Percentiles rank a stretch among this genome's conserved stretches.
Conservation (phyloP, 2,113 vertebrate genomes). For the Argyrosomus japonicus region DNA sequence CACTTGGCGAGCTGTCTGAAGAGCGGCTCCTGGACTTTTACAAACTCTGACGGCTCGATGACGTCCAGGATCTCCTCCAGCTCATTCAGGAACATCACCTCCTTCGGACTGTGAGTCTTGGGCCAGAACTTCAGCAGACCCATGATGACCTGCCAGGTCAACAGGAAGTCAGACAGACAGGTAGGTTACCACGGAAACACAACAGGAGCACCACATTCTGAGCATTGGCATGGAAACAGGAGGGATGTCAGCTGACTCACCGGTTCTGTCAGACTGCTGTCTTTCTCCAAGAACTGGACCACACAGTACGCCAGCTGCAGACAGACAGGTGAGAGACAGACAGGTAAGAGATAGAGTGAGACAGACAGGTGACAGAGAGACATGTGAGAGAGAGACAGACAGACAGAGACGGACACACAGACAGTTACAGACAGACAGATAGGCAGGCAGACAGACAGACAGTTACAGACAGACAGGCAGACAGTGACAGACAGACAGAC, state of each 20-base stretch:
- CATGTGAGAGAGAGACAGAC: neutral
- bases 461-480: neutral
- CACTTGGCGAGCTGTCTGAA: constrained; percentile 97
- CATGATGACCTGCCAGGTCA: constrained; percentile 89
- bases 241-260: constrained; percentile 81
- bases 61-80: constrained; percentile 98
- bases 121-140: constrained; percentile 99
- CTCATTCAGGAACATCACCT: constrained; percentile 99
- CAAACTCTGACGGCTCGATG: constrained; percentile 95
- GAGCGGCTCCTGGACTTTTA: constrained; percentile 97
- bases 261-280: constrained; percentile 96
- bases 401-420: neutral
- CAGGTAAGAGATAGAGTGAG: neutral
- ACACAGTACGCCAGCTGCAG: constrained; percentile 96
- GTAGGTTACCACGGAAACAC: neutral
- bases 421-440: neutral
- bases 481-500: neutral
- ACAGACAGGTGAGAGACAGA: neutral
- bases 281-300: constrained; percentile 98
- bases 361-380: neutral
- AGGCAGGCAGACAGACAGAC: neutral
- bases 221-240: constrained; percentile 22
- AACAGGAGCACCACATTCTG: neutral
- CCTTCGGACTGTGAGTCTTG: constrained; percentile 98
- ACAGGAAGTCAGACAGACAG: neutral